Base-by-base conservation (phyloP, 1,140 invertebrate genomes). In the Meteorus sp. region DNA sequence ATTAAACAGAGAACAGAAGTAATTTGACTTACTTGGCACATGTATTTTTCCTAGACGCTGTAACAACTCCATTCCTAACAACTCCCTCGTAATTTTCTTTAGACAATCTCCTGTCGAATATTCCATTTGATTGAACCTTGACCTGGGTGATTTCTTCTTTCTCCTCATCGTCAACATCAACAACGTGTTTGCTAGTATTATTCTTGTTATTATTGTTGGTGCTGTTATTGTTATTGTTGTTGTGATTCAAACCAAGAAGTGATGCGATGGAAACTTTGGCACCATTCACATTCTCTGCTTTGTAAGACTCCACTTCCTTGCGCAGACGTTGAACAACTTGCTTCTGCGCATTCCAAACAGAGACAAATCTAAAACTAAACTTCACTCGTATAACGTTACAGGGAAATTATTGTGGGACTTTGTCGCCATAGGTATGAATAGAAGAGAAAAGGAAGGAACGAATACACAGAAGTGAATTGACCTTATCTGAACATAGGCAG, bases 281-380 rank as follows among this genome's bases (percentile, higher is more conserved):
- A 13, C 69, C 73, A 22, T 75, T 77, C 39, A 65, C 63, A 58
- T 72, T 76, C 27, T 69, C 67, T 51, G 67, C 67, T 55, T 71
- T 72, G 60, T 59, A 69, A 17, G 64, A 47, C 27, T 75, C 71
- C 5, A 76, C 71, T 55, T 77, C 75, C 47, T 70, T 74, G 56
- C 75, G 73, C 68, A 78, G 57, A 9, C 68, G 71, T 61, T 75
- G 65, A 19, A 77, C 64, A 35, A 76, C 59, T 61, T 75, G 69
- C 54, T 76, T 78, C 76, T 78, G 64, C 60, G 64, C 60, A 64
- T 48, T 50, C 60, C 13, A 27, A 15, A 11, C 15, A 52, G 43
- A 45, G 48, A 19, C 37, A 44, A 64, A 47, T 20, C 43, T 17
- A 58, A 54, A 61, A 62, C 25, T 51, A 58, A 59, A n/a, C 50